Evolutionary conservation across 2,888 invertebrate genomes (phyloP), one percentile per base, ranked within the genome.

Genomic region (Pyrocoelia pectoralis): DNA sequence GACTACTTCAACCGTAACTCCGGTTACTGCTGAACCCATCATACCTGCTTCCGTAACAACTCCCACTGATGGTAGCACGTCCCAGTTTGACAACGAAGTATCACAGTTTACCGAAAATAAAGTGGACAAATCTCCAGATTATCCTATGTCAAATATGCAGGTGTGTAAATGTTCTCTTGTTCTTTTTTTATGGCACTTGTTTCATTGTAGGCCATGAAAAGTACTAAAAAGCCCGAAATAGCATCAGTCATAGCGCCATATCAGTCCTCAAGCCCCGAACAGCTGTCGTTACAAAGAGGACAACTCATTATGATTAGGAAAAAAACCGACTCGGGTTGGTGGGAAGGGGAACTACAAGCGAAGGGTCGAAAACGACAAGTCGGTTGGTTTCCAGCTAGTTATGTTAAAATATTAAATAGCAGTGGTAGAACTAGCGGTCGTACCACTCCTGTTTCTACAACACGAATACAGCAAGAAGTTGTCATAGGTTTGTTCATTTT

Each of bases 321-420:
- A 83, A 98, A 97, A 79, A 95, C 96, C 0, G 92, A 94, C 73
- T 94, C 94, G 50, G 99, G 99, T 14, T 99, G 99, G 99, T 99
- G 98, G 98, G 98, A 99, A 83, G 99, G 99, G 1, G 98, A 99
- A 82, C 82, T 98, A 43, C 97, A 97, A 83, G 97, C 89, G 1
- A 90, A 90, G 76, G 96, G 97, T 0, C 88, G 94, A 73, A 94
- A 94, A 78, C 84, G 94, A 29, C 95, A 97, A 81, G 89, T 97
- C 29, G 99, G 99, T 1, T 99, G 99, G 99, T 99, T 99, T 83
- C 99, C 99, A 0, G 98, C 98, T 18, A 95, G 95, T 65, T 99
- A 98, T 78, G 97, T 98, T 6, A 97, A 97, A 85, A 85, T 88
- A 29, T 80, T 90, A 14, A 86, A 90, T 61, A 87, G 89, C 9